A percentile compares a stretch with the other conserved stretches of the same genome.
Evolutionary conservation across 92 coral and sea anemone species (phyloP).

Genomic region (Zoanthus solanderi): DNA sequence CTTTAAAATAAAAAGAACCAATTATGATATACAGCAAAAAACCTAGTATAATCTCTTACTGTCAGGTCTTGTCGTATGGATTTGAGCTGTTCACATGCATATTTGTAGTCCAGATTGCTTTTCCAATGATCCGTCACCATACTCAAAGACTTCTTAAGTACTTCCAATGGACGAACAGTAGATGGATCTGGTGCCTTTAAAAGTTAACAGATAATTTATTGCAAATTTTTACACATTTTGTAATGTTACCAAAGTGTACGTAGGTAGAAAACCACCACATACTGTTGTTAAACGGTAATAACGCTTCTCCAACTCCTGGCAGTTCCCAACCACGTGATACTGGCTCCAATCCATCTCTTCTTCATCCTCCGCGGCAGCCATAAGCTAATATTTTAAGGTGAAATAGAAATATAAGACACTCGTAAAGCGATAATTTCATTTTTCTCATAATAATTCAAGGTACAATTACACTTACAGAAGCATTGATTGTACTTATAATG

Average conservation of each 20-base stretch:
- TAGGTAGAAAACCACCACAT: slow-evolving; percentile 23
- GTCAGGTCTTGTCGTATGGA: slow-evolving; percentile 98
- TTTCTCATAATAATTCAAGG: background rate
- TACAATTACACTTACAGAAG: slow-evolving; percentile 73
- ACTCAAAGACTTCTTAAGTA: slow-evolving; percentile 80
- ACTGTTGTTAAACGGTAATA: slow-evolving; percentile 91
- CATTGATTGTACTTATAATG: slow-evolving; percentile 76
- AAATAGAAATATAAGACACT: background rate
- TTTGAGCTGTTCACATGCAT: slow-evolving; percentile 93
- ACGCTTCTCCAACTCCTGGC: slow-evolving; percentile 87
- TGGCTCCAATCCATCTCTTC: slow-evolving; percentile 98
- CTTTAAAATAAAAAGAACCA: background rate
- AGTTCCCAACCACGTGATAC: slow-evolving; percentile 96
- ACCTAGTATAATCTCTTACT: slow-evolving; percentile 47
- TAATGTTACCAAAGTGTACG: background rate
- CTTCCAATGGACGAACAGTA: slow-evolving; percentile 91
- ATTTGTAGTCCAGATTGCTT: slow-evolving; percentile 84
- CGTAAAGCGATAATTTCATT: background rate
- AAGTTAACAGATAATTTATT: background rate
- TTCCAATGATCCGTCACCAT: slow-evolving; percentile 92
- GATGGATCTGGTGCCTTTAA: slow-evolving; percentile 96
- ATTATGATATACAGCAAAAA: background rate
- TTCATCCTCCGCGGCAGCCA: slow-evolving; percentile 77
- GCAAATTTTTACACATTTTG: background rate
- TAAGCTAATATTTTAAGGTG: background rate